Percentiles rank a stretch among this genome's conserved stretches.
phyloP scores from a whole-genome alignment of 2,888 invertebrate species.

The Allolobophora icterica region DNA sequence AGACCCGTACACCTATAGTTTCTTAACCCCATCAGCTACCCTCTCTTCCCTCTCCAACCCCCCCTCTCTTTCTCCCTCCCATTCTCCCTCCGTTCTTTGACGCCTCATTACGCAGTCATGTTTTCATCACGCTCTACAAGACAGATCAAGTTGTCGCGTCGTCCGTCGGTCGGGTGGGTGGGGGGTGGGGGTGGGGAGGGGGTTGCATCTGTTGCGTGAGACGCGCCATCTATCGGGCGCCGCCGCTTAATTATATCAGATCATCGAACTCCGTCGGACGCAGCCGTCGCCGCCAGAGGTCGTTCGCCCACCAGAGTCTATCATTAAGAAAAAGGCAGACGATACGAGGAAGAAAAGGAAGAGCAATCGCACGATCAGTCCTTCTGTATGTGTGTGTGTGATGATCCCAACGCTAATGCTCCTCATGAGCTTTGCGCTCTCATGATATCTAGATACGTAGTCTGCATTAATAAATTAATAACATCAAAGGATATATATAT shows the following conservation, averaged over 20 bases:
- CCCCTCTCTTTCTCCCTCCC: background rate
- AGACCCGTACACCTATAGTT: background rate
- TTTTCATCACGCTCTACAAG: background rate
- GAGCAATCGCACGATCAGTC: background rate
- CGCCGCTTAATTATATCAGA: background rate
- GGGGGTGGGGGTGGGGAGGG: too few relatives aligned
- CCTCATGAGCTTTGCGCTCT: background rate
- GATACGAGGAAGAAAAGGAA: background rate
- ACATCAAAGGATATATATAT: background rate
- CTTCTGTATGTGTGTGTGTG: too few relatives aligned
- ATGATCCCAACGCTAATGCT: background rate
- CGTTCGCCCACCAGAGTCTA: background rate
- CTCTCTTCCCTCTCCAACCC: too few relatives aligned
- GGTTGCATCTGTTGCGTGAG: background rate
- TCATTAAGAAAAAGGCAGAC: background rate
- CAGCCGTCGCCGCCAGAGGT: background rate
- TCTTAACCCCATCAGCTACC: background rate
- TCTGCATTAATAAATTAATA: background rate
- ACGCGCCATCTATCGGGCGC: background rate
- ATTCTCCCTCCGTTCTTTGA: background rate
- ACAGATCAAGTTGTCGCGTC: background rate
- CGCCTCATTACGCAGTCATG: conserved; percentile 17
- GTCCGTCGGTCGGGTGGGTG: background rate
- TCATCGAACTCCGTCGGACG: background rate
- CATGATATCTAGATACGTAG: too few relatives aligned